Evolutionary conservation across 2,797 vertebrate genomes (phyloP).

Genomic region (Phrynocephalus vlangalii): DNA sequence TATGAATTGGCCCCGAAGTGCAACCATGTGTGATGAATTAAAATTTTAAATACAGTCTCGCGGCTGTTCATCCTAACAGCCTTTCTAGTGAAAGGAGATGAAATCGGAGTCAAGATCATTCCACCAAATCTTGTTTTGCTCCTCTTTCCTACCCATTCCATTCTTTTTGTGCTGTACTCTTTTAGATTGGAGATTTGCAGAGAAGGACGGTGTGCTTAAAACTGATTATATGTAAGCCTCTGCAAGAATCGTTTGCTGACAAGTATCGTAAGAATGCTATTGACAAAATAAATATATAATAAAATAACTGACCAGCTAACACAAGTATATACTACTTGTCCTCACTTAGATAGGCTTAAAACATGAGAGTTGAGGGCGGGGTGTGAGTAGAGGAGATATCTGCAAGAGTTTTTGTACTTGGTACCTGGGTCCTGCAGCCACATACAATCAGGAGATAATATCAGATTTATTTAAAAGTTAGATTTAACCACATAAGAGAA

Average conservation of each 20-base stretch:
- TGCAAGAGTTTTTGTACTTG: too few relatives aligned
- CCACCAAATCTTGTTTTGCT: not conserved
- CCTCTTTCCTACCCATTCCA: not conserved
- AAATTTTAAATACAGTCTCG: not conserved
- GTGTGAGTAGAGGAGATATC: too few relatives aligned
- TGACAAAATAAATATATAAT: too few relatives aligned
- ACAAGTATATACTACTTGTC: too few relatives aligned
- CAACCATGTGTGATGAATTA: not conserved
- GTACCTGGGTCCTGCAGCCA: not conserved
- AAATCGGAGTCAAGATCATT: not conserved
- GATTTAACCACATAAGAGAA: too few relatives aligned
- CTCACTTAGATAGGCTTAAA: not conserved
- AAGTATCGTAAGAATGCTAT: too few relatives aligned
- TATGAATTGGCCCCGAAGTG: too few relatives aligned
- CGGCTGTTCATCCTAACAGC: not conserved
- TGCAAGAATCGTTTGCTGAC: too few relatives aligned
- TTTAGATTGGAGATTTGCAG: not conserved
- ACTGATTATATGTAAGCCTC: too few relatives aligned
- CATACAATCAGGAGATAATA: not conserved
- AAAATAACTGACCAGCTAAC: too few relatives aligned
- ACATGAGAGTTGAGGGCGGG: too few relatives aligned
- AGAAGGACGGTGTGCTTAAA: not conserved
- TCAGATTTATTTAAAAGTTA: not conserved
- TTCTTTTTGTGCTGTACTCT: not conserved
- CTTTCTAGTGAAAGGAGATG: not conserved